Base-by-base conservation (phyloP, 1,140 invertebrate species). In the Xylocopa sonorina region DNA sequence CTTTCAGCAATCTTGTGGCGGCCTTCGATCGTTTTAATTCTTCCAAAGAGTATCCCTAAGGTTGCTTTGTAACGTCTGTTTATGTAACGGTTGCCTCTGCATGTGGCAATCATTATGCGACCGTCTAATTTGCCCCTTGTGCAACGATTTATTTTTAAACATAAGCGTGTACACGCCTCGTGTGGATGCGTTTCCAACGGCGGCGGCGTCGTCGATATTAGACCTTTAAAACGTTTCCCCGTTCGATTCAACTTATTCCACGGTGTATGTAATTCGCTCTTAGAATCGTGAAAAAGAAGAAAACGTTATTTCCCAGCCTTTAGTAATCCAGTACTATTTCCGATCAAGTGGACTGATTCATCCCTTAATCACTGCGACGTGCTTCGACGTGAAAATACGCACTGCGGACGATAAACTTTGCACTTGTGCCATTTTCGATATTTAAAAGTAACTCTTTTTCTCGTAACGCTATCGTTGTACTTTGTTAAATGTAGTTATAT, bases 41-140 rank as follows among this genome's bases (percentile, higher is more conserved):
- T 75, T 55, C n/a, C 18, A 27, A 41, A 41, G 18, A 66, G 29
- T 24, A 34, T 62, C 29, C n/a, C n/a, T n/a, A 50, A 29, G 46
- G 16, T 10, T 32, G 29, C 21, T n/a, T n/a, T 27, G 6, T n/a
- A 34, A 63, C 21, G 10, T 55, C 32, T 41, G 34, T 82, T 84
- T 82, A 82, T 82, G 66, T 81, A 84, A 82, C 67, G 46, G 27
- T 58, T 34, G 51, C 66, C 43, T 7, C 21, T 50, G 21, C 14
- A n/a, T 6, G 21, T 29, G 18, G 53, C 46, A 66, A 81, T 83
- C 66, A 78, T 72, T 38, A 27, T 43, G 34, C 10, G 24, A 64
- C 48, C 46, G 57, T 73, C 34, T 43, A 46, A 46, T 72, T 60
- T 32, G 4, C 58, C 14, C 34, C 27, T 74, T 83, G 81, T 64